phyloP scores from a whole-genome alignment of 2,888 invertebrate species.

The Autographa pulchrina region DNA sequence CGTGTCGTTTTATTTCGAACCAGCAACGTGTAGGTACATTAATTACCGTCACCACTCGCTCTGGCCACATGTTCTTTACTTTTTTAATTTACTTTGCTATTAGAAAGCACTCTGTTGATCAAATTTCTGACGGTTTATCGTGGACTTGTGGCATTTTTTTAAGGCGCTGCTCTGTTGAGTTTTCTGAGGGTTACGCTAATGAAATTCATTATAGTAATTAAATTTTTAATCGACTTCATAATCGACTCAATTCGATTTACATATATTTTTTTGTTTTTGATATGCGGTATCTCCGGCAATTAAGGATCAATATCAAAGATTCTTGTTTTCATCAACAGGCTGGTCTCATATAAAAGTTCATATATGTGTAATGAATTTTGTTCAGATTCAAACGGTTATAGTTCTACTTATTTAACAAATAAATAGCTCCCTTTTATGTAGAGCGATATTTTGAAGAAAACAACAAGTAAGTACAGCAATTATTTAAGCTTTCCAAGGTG shows the following conservation, averaged over 20 bases:
- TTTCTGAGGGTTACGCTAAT: too few relatives aligned
- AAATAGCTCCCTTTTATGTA: background rate
- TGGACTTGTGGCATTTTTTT: background rate
- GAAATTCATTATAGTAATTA: too few relatives aligned
- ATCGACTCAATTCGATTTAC: too few relatives aligned
- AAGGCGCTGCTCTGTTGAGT: background rate
- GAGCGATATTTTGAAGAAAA: background rate
- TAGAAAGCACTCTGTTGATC: constrained; percentile 21
- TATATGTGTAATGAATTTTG: too few relatives aligned
- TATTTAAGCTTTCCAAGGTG: background rate
- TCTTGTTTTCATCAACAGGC: too few relatives aligned
- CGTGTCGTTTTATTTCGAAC: constrained; percentile 38
- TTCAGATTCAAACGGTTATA: too few relatives aligned
- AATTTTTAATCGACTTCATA: too few relatives aligned
- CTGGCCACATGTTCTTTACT: constrained; percentile 20
- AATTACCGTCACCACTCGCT: constrained; percentile 45
- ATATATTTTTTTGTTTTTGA: too few relatives aligned
- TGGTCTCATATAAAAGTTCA: too few relatives aligned
- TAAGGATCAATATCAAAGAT: too few relatives aligned
- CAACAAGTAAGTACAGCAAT: background rate
- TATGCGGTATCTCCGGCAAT: too few relatives aligned
- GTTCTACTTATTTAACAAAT: background rate
- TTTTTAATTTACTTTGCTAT: constrained; percentile 40
- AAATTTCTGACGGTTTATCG: constrained; percentile 4
- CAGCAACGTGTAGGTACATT: constrained; percentile 42